Evolutionary conservation across 2,797 vertebrate genomes (phyloP).

Genomic region (Phylloscopus collybita): DNA sequence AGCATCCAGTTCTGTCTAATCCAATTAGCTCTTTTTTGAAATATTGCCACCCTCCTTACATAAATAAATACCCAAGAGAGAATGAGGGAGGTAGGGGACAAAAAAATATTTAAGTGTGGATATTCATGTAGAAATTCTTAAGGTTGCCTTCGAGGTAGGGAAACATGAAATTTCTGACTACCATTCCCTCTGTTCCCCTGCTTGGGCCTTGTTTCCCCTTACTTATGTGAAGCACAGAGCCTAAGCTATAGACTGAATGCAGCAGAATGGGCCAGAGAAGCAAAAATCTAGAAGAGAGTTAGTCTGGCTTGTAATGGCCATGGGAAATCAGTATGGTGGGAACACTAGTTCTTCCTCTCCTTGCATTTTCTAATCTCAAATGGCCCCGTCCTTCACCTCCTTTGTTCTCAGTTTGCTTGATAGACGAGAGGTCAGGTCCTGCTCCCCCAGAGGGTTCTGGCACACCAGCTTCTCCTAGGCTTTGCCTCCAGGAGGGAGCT

Average conservation of each 20-base stretch:
- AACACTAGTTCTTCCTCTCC: neutral
- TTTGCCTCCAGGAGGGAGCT: rapidly evolving
- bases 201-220: neutral
- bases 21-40: neutral
- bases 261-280: neutral
- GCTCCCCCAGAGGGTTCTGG: neutral
- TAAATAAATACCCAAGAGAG: neutral
- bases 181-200: neutral
- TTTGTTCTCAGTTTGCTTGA: neutral
- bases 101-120: neutral
- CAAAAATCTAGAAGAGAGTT: neutral
- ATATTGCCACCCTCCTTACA: neutral
- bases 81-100: neutral
- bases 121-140: neutral
- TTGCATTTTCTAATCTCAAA: neutral
- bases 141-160: neutral
- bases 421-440: neutral
- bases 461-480: neutral
- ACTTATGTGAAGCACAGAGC: neutral
- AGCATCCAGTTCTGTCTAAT: neutral
- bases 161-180: neutral
- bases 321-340: neutral
- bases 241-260: neutral
- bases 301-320: neutral
- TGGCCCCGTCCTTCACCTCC: neutral